Conservation (phyloP, 2,113 vertebrate species). For the Cyprinodon tularosa region DNA sequence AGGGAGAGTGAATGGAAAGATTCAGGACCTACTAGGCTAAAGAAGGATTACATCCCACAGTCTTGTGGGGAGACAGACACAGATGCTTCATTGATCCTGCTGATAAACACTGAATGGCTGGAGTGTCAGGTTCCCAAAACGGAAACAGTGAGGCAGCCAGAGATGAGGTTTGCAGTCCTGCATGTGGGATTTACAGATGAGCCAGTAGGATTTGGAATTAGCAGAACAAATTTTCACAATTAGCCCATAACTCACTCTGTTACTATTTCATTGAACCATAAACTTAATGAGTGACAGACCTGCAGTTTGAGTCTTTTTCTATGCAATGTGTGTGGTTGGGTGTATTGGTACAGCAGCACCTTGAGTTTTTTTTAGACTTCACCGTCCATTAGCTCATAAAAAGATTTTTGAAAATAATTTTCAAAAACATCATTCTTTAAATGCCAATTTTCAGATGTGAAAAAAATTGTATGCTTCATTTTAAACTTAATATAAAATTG, state of each 20-base stretch:
- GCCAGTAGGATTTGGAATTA: conserved; percentile 25
- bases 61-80: conserved; percentile 63
- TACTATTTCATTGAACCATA: conserved; percentile 17
- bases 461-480: too few relatives aligned
- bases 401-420: too few relatives aligned
- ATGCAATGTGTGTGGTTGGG: neutral
- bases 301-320: conserved; percentile 7
- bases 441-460: too few relatives aligned
- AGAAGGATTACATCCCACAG: conserved; percentile 69
- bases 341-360: neutral
- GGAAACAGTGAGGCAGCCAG: conserved; percentile 52
- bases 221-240: conserved; percentile 31
- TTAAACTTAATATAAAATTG: too few relatives aligned
- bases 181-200: conserved; percentile 30
- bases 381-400: too few relatives aligned
- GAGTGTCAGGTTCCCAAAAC: conserved; percentile 67
- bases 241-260: conserved; percentile 17
- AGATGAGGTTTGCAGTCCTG: conserved; percentile 42
- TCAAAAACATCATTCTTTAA: too few relatives aligned
- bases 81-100: conserved; percentile 76
- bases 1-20: conserved; percentile 69
- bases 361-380: neutral
- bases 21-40: conserved; percentile 61
- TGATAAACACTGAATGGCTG: conserved; percentile 68
- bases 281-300: conserved; percentile 18